phyloP scores from a whole-genome alignment of 2,113 vertebrate species.

The Pantherophis guttatus region DNA sequence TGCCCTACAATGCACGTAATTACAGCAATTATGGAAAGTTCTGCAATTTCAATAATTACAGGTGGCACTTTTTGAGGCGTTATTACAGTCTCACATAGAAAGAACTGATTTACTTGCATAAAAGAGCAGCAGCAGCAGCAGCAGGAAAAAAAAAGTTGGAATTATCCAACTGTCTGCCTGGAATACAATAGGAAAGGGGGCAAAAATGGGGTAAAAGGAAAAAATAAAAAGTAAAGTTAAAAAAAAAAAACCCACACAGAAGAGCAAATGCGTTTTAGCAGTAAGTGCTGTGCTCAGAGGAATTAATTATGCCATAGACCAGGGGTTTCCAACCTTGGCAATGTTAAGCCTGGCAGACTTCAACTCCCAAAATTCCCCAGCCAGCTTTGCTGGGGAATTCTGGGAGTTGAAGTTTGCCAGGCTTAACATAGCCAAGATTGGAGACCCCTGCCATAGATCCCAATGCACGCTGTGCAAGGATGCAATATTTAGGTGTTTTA shows the following conservation, averaged over 20 bases:
- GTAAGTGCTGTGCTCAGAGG: background rate
- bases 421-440: no score
- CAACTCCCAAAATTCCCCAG: no score
- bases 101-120: conserved; percentile 17
- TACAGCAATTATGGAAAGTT: conserved; percentile 33
- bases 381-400: no score
- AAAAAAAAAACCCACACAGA: background rate
- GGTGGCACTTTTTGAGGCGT: conserved; percentile 31
- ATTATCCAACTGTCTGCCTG: background rate
- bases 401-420: no score
- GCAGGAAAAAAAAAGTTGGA: background rate
- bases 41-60: conserved; percentile 36
- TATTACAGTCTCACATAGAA: conserved; percentile 18
- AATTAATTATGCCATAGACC: background rate
- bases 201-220: background rate
- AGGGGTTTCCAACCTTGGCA: no score
- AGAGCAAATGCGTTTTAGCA: background rate
- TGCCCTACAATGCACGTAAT: conserved; percentile 14
- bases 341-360: no score
- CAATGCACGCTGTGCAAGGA: background rate
- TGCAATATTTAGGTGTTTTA: conserved; percentile 4
- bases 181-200: background rate
- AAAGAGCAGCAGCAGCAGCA: background rate
- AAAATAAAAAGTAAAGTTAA: background rate
- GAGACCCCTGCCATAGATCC: background rate